Base-by-base conservation (phyloP, 2,113 vertebrate species). In the Oophaga pumilio region DNA sequence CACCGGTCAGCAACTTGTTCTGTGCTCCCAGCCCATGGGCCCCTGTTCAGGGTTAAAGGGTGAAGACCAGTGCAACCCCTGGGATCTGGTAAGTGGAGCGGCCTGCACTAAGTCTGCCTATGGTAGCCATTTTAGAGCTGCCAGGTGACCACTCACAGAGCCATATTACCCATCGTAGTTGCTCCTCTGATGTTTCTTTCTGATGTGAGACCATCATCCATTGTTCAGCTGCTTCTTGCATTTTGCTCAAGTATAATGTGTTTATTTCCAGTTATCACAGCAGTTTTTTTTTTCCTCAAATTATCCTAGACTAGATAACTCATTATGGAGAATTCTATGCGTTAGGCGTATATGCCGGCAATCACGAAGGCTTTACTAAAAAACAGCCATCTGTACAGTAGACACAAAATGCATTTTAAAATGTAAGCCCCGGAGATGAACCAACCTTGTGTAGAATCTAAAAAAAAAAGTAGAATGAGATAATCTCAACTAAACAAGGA, bases 401-500 rank as follows among this genome's bases (percentile, higher is more conserved):
- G 33, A 82, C 52, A 50, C 82, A 8, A 62, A 50, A n/a, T 73
- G 89, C 90, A 66, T 85, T 89, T 88, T 84, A 85, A 24, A 8
- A 74, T 15, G 57, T 76, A 89, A 89, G 13, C 91, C 89, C 89
- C 73, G 18, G 89, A 88, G 92, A 90, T 2, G 59, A 90, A 49
- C 12, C 84, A 43, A 53, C 2, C 24, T 43, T 91, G 85, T 89
- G 26, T 90, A 86, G 57, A 73, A 82, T 88, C 24, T 49, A 66
- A 91, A 91, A 90, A 91, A 91, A 90, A 87, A 85, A 91, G 90
- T 0, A 0, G 89, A 91, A 89, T 90, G 74, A 88, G 78, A 89
- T 90, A 77, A 89, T 91, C 91, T 90, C 88, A 52, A 80, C 83
- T 90, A 76, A 81, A 84, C 11, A 82, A 89, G 24, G 66, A 90